Evolutionary conservation across 2,797 vertebrate species (phyloP).

Genomic region (Galaxias olidus): DNA sequence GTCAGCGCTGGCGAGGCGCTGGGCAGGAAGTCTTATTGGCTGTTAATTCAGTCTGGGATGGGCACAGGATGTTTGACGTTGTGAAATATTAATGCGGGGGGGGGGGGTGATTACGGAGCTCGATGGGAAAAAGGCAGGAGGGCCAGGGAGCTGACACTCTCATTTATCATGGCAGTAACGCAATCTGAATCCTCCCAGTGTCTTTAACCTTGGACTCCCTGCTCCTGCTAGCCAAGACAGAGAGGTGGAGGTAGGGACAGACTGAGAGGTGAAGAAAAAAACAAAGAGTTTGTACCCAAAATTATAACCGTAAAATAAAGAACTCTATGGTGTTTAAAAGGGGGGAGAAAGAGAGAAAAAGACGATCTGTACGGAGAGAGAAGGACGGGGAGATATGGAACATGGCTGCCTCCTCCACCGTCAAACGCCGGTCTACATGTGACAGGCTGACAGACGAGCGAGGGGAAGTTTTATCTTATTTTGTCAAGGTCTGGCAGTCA

Average conservation of each 20-base stretch:
- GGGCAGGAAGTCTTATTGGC: constrained; percentile 41
- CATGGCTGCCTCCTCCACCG: constrained; percentile 31
- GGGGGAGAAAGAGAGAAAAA: constrained; percentile 24
- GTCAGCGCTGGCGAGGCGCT: constrained; percentile 14
- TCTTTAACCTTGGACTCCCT: constrained; percentile 74
- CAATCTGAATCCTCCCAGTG: constrained; percentile 69
- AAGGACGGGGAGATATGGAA: constrained; percentile 36
- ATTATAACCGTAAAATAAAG: not conserved
- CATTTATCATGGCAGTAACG: constrained; percentile 69
- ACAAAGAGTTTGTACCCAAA: not conserved
- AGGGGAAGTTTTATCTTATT: constrained; percentile 79
- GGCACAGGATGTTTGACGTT: constrained; percentile 45
- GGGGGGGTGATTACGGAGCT: constrained; percentile 61
- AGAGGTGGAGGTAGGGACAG: not conserved
- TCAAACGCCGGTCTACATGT: constrained; percentile 50
- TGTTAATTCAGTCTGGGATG: constrained; percentile 48
- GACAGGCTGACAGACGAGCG: constrained; percentile 77
- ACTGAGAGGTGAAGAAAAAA: not conserved
- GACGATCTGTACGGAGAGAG: constrained; percentile 14
- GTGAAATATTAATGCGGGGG: constrained; percentile 75
- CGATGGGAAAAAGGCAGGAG: constrained; percentile 61
- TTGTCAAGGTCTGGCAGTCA: constrained; percentile 79
- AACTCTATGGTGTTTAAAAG: not conserved
- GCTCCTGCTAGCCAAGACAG: constrained; percentile 7
- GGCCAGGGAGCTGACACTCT: constrained; percentile 62